Percentiles rank a stretch among this genome's conserved stretches.
phyloP scores from a whole-genome alignment of 2,113 vertebrate species.

The Lophura nycthemera region DNA sequence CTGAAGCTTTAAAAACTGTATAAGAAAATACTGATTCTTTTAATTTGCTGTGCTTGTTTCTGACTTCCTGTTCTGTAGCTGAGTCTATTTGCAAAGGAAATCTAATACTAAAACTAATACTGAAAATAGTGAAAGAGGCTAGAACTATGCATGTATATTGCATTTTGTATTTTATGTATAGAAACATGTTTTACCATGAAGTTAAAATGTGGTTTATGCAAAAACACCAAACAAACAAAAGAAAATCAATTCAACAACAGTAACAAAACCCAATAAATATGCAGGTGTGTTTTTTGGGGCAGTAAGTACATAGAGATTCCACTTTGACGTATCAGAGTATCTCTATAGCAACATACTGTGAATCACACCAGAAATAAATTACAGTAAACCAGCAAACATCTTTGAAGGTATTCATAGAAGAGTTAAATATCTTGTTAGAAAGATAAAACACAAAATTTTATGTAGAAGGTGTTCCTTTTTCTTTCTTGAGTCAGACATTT shows the following conservation, averaged over 20 bases:
- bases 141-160: background rate
- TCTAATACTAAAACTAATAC: background rate
- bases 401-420: background rate
- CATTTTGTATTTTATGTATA: background rate
- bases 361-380: background rate
- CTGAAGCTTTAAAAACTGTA: background rate
- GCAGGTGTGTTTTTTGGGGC: background rate
- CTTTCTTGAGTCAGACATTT: background rate
- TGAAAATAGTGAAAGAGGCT: background rate
- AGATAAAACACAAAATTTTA: background rate
- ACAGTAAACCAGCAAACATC: background rate
- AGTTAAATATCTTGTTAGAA: background rate
- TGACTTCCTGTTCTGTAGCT: background rate
- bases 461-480: background rate
- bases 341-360: background rate
- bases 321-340: background rate
- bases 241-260: background rate
- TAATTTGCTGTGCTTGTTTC: background rate
- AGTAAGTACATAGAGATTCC: background rate
- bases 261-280: background rate
- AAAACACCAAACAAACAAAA: background rate
- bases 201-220: background rate
- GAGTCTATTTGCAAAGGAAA: background rate
- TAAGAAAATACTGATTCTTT: background rate
- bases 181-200: background rate